Base-by-base conservation (phyloP, 2,797 vertebrate species). In the Chelonia mydas region DNA sequence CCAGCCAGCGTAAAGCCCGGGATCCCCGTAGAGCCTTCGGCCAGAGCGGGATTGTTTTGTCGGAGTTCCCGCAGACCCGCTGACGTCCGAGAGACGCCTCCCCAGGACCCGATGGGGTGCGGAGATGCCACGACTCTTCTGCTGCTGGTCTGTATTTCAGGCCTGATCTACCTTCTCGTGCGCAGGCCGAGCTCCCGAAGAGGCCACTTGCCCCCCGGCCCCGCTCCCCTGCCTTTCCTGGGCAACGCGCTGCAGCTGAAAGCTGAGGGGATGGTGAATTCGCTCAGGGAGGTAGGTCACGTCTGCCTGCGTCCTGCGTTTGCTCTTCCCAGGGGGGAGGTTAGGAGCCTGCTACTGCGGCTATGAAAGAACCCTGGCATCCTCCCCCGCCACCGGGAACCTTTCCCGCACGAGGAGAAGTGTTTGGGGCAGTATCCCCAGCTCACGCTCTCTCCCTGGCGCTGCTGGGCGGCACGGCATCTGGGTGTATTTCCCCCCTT, bases 21-120 rank as follows among this genome's bases (percentile, higher is more conserved):
- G 15, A 15, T 28, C 27, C 31, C 31, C n/a, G 15, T 4, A 6
- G n/a, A 41, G 10, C n/a, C n/a, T 4, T 3, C 10, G 5, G 65
- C 10, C 10, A 23, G n/a, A 6, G 19, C n/a, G 3, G 19, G n/a
- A 23, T 37, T 23, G 11, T 4, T 19, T 13, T 33, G 31, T 61
- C 15, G 7, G 15, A 61, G 31, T 8, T 61, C 59, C 55, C 5
- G 27, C 55, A 28, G 55, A 61, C 31, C 15, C n/a, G n/a, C 8
- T 5, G n/a, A 72, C 19, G 5, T 8, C 31, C 31, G 37, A 23
- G 37, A 65, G 78, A 49, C n/a, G 33, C 61, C 61, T 2, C 37
- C 8, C 2, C 11, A 65, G 27, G 19, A 9, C 45, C 84, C 51
- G 86, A 98, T 98, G 97, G 96, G 95, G 31, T 83, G 97, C 2